Percentiles rank a stretch among this genome's conserved stretches.
Conservation (phyloP, 2,113 vertebrate species). For the Sporophila hypoxantha region DNA sequence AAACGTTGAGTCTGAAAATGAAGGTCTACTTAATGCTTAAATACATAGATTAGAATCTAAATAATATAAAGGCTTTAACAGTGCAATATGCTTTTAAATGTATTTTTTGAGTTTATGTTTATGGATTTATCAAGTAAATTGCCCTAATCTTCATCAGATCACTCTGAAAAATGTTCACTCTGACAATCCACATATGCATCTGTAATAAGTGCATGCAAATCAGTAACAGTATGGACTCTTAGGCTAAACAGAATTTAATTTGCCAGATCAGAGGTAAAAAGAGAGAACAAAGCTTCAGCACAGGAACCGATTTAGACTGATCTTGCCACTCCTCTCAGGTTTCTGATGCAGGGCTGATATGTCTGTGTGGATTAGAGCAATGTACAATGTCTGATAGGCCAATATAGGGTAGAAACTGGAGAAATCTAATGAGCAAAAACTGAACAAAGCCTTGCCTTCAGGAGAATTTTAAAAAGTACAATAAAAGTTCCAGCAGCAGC, state of each 20-base stretch:
- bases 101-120: not conserved
- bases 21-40: not conserved
- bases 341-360: not conserved
- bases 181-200: not conserved
- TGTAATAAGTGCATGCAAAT: conserved; percentile 2
- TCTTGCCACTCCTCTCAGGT: not conserved
- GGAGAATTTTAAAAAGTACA: not conserved
- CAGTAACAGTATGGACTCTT: not conserved
- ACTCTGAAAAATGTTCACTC: not conserved
- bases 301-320: not conserved
- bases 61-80: not conserved
- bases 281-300: conserved; percentile 10
- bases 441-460: not conserved
- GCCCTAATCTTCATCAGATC: not conserved
- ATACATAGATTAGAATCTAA: not conserved
- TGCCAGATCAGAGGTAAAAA: not conserved
- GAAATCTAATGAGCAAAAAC: not conserved
- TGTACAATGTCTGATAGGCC: not conserved
- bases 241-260: conserved; percentile 33
- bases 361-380: not conserved
- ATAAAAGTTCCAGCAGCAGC: not conserved
- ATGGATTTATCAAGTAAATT: conserved; percentile 8
- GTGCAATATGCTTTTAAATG: not conserved
- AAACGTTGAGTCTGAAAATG: not conserved
- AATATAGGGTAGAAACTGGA: not conserved